A percentile compares a stretch with the other conserved stretches of the same genome.
Evolutionary conservation across 2,797 vertebrate species (phyloP).

Genomic region (Rhadinocentrus ornatus): DNA sequence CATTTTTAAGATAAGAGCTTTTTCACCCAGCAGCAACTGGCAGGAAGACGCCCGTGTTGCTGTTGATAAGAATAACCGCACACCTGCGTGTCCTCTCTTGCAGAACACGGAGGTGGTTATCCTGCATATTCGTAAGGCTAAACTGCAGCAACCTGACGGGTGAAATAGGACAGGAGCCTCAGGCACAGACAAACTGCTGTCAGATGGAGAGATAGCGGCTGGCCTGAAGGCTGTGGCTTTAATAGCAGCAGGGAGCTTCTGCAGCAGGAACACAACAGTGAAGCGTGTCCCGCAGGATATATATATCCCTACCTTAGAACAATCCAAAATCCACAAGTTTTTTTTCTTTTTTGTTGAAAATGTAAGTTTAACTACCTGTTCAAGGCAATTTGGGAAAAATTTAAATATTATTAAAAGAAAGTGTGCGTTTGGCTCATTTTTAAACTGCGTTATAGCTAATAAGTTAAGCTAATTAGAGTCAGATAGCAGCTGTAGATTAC

Average conservation of each 20-base stretch:
- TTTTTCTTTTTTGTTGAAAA: not conserved
- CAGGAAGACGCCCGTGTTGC: slow-evolving; percentile 38
- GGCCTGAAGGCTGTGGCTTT: slow-evolving; percentile 25
- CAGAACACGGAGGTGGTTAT: slow-evolving; percentile 12
- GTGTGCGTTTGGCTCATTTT: not conserved
- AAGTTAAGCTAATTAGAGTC: not conserved
- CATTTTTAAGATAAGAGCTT: slow-evolving; percentile 49
- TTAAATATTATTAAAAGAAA: not conserved
- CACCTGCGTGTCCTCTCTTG: slow-evolving; percentile 20
- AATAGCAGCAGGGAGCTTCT: slow-evolving; percentile 14
- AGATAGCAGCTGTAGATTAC: not conserved
- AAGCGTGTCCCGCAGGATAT: not conserved
- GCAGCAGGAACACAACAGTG: not conserved
- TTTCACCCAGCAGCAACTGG: slow-evolving; percentile 18
- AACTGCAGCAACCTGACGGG: not conserved
- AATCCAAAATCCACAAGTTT: not conserved
- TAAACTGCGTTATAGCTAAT: not conserved
- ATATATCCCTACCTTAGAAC: not conserved
- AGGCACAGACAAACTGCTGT: not conserved
- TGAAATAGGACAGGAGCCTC: slow-evolving; percentile 6
- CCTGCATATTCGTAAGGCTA: slow-evolving; percentile 11
- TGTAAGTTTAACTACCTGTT: not conserved
- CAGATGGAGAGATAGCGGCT: slow-evolving; percentile 33
- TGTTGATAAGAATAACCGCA: slow-evolving; percentile 36
- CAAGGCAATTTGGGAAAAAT: not conserved